Evolutionary conservation across 2,797 vertebrate genomes (phyloP).

Genomic region (Lagocephalus sceleratus): DNA sequence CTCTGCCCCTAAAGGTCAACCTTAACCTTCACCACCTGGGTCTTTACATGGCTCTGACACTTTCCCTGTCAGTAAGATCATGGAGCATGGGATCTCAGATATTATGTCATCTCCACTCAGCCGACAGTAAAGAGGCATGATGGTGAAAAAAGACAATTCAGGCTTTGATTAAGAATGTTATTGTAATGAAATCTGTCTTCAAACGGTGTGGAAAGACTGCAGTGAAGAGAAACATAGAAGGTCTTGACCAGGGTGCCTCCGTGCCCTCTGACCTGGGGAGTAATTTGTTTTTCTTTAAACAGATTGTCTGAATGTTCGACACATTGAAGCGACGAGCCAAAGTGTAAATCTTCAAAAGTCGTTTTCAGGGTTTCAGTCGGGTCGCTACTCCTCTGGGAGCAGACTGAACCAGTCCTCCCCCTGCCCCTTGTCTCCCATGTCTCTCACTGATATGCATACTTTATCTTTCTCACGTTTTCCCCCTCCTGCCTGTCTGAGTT

Average conservation of each 20-base stretch:
- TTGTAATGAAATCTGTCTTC: constrained; percentile 80
- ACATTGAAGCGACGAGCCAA: constrained; percentile 52
- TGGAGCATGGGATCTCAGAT: constrained; percentile 57
- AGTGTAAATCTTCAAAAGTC: constrained; percentile 68
- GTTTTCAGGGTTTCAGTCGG: constrained; percentile 47
- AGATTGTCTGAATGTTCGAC: constrained; percentile 66
- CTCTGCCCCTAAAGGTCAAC: constrained; percentile 38
- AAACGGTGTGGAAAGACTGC: constrained; percentile 63
- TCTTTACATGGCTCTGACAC: constrained; percentile 60
- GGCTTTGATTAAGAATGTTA: constrained; percentile 79
- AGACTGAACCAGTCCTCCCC: constrained; percentile 20
- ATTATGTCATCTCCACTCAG: constrained; percentile 67
- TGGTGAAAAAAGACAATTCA: constrained; percentile 58
- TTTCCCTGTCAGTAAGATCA: constrained; percentile 50
- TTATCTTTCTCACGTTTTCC: constrained; percentile 37
- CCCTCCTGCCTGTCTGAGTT: constrained; percentile 25
- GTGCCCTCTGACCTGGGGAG: constrained; percentile 59
- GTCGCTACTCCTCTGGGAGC: constrained; percentile 51
- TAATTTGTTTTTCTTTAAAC: constrained; percentile 74
- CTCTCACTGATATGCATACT: constrained; percentile 25
- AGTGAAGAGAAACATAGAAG: constrained; percentile 60
- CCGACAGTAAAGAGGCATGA: constrained; percentile 39
- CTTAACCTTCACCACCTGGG: constrained; percentile 47
- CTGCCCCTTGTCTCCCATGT: constrained; percentile 13
- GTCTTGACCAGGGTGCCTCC: constrained; percentile 57